phyloP scores from a whole-genome alignment of 2,888 invertebrate genomes.

The Drosophila dives region DNA sequence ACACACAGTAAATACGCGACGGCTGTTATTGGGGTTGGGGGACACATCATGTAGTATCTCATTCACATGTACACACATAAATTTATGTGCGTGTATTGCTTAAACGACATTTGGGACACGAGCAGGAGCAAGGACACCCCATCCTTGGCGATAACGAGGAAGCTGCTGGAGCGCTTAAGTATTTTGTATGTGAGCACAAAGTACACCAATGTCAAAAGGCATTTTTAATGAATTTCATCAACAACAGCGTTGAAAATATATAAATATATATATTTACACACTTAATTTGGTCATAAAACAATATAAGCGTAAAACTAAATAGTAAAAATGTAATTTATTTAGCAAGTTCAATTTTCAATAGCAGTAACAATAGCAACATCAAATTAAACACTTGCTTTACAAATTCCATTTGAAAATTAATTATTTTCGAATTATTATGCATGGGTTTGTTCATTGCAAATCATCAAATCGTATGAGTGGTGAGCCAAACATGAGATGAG shows the following conservation, averaged over 20 bases:
- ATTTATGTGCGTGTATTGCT: conserved; percentile 43
- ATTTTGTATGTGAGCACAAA: conserved; percentile 32
- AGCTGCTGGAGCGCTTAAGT: conserved; percentile 29
- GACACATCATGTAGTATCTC: conserved; percentile 24
- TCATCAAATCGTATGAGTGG: background rate
- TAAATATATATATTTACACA: conserved; percentile 5
- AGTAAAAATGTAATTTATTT: conserved; percentile 18
- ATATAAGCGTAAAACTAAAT: background rate
- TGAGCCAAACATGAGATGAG: background rate
- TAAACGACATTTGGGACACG: conserved; percentile 47
- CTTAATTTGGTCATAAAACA: conserved; percentile 45
- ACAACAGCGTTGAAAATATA: conserved; percentile 6
- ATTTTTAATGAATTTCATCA: conserved; percentile 69
- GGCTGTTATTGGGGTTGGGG: background rate
- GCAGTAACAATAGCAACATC: background rate
- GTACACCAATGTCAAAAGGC: conserved; percentile 66
- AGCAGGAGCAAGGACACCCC: conserved; percentile 23
- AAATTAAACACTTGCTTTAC: conserved; percentile 16
- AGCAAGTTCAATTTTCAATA: conserved; percentile 8
- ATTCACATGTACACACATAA: conserved; percentile 28
- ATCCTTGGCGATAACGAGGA: conserved; percentile 2
- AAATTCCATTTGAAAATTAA: background rate
- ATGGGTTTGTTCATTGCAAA: conserved; percentile 8
- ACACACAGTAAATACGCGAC: conserved; percentile 61
- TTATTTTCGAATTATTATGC: background rate